Conservation (phyloP, 2,113 vertebrate species). For the Myiopsitta monachus region DNA sequence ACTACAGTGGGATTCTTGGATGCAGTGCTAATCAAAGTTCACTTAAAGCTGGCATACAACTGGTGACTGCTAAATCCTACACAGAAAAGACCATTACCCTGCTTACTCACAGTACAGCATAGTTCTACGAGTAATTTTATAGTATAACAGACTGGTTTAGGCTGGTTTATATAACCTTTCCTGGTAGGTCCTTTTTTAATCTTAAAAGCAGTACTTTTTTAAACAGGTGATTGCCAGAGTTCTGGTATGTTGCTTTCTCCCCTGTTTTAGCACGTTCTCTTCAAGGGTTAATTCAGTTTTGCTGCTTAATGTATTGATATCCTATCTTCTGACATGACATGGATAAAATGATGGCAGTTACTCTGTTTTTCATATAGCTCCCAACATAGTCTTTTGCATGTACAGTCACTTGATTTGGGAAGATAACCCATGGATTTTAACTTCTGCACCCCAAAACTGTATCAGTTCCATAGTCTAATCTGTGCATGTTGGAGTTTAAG, state of each 20-base stretch:
- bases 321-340: not conserved
- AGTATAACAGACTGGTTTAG: not conserved
- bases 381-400: not conserved
- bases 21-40: not conserved
- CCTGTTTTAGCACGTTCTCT: not conserved
- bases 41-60: not conserved
- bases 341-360: not conserved
- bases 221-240: not conserved
- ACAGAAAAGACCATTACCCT: not conserved
- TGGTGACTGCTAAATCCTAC: not conserved
- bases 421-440: not conserved
- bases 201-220: not conserved
- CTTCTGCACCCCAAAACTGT: not conserved
- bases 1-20: not conserved
- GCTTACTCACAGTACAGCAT: not conserved
- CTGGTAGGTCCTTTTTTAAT: conserved; percentile 25
- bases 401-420: not conserved
- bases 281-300: conserved; percentile 7
- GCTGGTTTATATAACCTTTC: conserved; percentile 23
- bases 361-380: not conserved
- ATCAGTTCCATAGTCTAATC: not conserved
- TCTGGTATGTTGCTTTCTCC: not conserved
- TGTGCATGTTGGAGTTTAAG: not conserved
- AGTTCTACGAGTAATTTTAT: not conserved
- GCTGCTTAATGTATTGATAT: not conserved